Evolutionary conservation across 1,140 invertebrate species (phyloP), one percentile per base, ranked within the genome.

Genomic region (Cydia strobilella): DNA sequence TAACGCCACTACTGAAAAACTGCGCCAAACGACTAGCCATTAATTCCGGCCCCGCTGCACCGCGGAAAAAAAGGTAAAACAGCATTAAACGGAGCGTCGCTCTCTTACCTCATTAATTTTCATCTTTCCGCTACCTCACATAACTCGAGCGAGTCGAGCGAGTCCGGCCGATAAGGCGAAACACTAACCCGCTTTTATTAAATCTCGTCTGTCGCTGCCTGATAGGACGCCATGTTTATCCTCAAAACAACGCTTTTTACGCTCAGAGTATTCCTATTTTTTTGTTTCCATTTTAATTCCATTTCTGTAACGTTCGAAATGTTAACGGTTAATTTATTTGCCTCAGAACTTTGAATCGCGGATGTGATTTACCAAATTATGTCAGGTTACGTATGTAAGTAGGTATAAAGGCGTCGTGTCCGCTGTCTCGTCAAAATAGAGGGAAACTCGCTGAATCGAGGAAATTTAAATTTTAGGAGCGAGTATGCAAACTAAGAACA

Each of bases 61-160:
- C 75, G 76, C 74, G 76, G 74, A 75, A 82, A 81, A 81, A 83
- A 75, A 74, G 51, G 76, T 75, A 81, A 79, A 80, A 82, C 76
- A 74, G 79, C 82, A 79, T 82, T 82, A 82, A 78, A 76, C 76
- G 79, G 77, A 81, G 79, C 79, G 80, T 81, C 75, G 74, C 78
- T 84, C 80, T 90, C 87, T 89, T 91, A 86, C 79, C 87, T 92
- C 89, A 90, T 92, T 92, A 92, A 91, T 91, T 92, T 91, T 90
- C 90, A 91, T 91, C 90, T 92, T 88, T 82, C 76, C 82, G 75
- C 82, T 82, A 87, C 84, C 83, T 83, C 86, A 89, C 88, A 92
- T 92, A 92, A 92, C 90, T 93, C 87, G 85, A 87, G 84, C 86
- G 35, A 39, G 35, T 91, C 84, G 87, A 92, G 79, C 82, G 90